Base-by-base conservation (phyloP, 2,888 invertebrate genomes). In the Ornithoptera alexandrae region DNA sequence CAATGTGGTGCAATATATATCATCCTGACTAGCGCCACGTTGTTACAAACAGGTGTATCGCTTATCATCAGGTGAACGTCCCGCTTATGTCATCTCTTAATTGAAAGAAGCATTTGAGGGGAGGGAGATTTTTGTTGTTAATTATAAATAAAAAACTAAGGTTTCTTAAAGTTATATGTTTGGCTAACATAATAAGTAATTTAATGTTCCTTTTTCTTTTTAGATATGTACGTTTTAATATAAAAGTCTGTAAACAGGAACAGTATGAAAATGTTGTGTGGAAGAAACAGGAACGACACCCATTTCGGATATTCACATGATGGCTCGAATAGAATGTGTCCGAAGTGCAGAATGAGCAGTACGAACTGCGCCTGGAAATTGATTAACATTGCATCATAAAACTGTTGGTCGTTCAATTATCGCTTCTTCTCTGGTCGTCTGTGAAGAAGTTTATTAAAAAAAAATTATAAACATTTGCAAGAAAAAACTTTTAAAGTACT, bases 221-320 rank as follows among this genome's bases (percentile, higher is more conserved):
- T 93, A 68, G 85, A 78, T 69, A 95, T 82, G 79, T 96, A 96
- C n/a, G 94, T 85, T 77, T 94, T 94, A 74, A 93, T 92, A 74
- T 96, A 96, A 81, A 96, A 96, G 75, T 96, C 95, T 10, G 89
- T 84, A 82, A 96, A 96, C 50, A 96, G 84, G 71, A 94, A 82
- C 10, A 95, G 84, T 89, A 96, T 95, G 77, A 95, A 94, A 65
- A 94, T 80, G 81, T 95, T 95, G 82, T 96, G 96, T 0, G 95
- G 94, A 53, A 95, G 83, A 75, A 95, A 93, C 64, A 94, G 70
- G 65, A 93, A 87, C 0, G 93, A 89, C 0, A 93, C 85, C 92
- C 94, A 93, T 74, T 93, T 93, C 15, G 96, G 95, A 79, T 94
- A 95, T 24, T 86, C 90, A 80, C 96, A 96, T 67, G 94, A 90